phyloP scores from a whole-genome alignment of 35 echinoderm and acorn worm species.

The Diadema setosum region DNA sequence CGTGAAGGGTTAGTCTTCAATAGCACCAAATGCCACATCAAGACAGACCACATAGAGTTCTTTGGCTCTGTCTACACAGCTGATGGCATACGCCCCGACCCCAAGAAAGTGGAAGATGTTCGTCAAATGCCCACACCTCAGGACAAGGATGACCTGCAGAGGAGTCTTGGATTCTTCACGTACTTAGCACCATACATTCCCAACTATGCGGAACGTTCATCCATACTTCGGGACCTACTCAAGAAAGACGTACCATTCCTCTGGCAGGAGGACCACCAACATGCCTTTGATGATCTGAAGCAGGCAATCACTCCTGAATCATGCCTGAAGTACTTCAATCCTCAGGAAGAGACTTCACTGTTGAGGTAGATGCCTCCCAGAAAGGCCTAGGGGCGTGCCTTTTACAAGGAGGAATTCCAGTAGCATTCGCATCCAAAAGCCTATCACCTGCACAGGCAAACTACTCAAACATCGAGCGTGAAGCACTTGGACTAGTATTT shows the following conservation, averaged over 20 bases:
- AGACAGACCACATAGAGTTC: background rate
- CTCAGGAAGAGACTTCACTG: background rate
- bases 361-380: slow-evolving; percentile 39
- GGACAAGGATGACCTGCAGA: slow-evolving; percentile 54
- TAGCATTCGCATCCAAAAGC: slow-evolving; percentile 60
- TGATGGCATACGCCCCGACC: slow-evolving; percentile 38
- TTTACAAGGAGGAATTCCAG: slow-evolving; percentile 38
- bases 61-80: slow-evolving; percentile 26
- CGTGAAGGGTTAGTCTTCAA: slow-evolving; percentile 23
- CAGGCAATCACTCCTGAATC: background rate
- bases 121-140: slow-evolving; percentile 53
- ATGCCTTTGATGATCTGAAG: slow-evolving; percentile 7
- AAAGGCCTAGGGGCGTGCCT: slow-evolving; percentile 59
- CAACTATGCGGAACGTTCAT: background rate
- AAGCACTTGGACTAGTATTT: slow-evolving; percentile 43
- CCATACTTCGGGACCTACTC: background rate
- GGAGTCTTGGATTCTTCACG: slow-evolving; percentile 17
- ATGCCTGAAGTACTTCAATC: slow-evolving; percentile 8
- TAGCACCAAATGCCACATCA: slow-evolving; percentile 53
- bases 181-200: slow-evolving; percentile 47
- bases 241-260: slow-evolving; percentile 28
- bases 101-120: slow-evolving; percentile 10
- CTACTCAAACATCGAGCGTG: slow-evolving; percentile 42
- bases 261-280: slow-evolving; percentile 1
- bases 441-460: too few relatives aligned